Base-by-base conservation (phyloP, 2,888 invertebrate genomes). In the Dermolepida albohirtum region DNA sequence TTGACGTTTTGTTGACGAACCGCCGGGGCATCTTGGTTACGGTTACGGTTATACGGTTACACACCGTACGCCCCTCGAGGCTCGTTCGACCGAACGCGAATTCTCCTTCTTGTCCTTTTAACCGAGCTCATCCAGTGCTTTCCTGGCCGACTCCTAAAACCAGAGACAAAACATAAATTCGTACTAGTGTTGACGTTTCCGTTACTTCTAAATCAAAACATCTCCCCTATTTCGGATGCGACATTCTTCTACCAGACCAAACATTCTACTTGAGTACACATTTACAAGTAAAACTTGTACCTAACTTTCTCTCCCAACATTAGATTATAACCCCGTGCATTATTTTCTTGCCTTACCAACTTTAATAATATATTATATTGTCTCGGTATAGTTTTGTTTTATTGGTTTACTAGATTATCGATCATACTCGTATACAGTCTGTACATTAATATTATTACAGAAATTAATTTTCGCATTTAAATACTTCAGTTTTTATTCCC, bases 131-230 rank as follows among this genome's bases (percentile, higher is more conserved):
- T 34, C 34, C 6, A 34, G 34, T 10, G 34, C 34, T 34, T 34
- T 54, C 41, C 41, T 39, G n/a, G 55, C 5, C 10, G 29, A 51
- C 51, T 12, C 12, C 39, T 12, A 57, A 22, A 39, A 39, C 72
- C 73, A 66, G 77, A 78, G 77, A 78, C 77, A 79, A 78, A 78
- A 79, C 78, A 80, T 80, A 80, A 80, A 79, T 79, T 76, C 74
- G 72, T 74, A 75, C 74, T 74, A 76, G 77, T 77, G 78, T 77
- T 76, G 78, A 74, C 78, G 76, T 76, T 80, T 80, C 80, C 80
- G 79, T 74, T 77, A 75, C 78, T 73, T 73, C 75, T 81, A 81
- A 80, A 81, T 81, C 81, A 81, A 80, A 81, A 80, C 75, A 74
- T 73, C 72, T 76, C 76, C 78, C 77, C 74, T 11, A 11, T 17